phyloP scores from a whole-genome alignment of 2,113 vertebrate genomes.

The Maccullochella peelii region DNA sequence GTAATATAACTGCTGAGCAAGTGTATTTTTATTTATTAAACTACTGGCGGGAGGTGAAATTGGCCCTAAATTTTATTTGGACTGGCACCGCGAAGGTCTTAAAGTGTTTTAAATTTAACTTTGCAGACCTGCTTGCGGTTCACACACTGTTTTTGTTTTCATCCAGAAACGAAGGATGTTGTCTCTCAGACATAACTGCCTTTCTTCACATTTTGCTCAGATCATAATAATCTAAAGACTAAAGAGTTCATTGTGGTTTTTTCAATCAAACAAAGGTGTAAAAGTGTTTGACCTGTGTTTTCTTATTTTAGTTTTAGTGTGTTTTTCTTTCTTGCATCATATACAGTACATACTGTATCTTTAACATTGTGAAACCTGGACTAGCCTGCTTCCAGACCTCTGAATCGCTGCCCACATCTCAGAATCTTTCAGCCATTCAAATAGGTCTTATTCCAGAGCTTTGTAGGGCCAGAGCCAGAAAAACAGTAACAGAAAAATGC shows the following conservation, averaged over 20 bases:
- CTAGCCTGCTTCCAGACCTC: neutral
- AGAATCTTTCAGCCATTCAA: neutral
- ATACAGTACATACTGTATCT: neutral
- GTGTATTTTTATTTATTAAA: constrained; percentile 62
- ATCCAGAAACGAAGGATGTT: constrained; percentile 1
- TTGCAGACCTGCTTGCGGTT: constrained; percentile 23
- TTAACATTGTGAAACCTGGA: neutral
- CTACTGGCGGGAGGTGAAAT: constrained; percentile 5
- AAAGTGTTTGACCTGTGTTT: neutral
- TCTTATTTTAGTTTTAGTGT: neutral
- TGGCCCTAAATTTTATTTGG: constrained; percentile 51
- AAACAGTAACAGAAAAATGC: neutral
- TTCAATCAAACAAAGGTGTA: neutral
- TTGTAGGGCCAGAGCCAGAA: neutral
- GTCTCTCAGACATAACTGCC: neutral
- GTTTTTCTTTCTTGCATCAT: neutral
- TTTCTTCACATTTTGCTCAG: neutral
- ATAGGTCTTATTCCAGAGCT: neutral
- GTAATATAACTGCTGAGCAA: constrained; percentile 57
- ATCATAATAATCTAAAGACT: neutral
- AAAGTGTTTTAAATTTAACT: constrained; percentile 56
- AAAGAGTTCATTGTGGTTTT: neutral
- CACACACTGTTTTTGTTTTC: constrained; percentile 26
- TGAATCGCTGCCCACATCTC: neutral
- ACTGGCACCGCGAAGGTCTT: constrained; percentile 40